These are phyloP conservation scores for Parauchenoglanis ngamensis DNA, from an alignment of 2,797 vertebrate genomes.

Conservation along the genomic window DNA sequence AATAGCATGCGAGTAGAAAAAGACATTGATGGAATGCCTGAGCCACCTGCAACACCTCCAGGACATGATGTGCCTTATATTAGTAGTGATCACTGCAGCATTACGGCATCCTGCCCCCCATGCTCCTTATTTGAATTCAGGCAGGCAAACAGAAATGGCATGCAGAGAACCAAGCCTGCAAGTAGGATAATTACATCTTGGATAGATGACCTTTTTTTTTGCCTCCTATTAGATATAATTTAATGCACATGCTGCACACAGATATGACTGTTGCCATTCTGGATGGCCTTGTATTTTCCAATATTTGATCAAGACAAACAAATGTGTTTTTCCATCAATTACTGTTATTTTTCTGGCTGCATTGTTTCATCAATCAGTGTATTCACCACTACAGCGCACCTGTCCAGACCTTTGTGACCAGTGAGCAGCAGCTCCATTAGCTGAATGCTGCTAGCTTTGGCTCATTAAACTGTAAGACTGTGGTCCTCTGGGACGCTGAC, in stretches of 20 bases:
- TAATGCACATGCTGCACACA: conserved; percentile 52
- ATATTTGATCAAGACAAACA: conserved; percentile 27
- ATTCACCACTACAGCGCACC: conserved; percentile 20
- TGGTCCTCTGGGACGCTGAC: conserved; percentile 74
- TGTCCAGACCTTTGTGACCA: conserved; percentile 41
- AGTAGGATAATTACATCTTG: conserved; percentile 71
- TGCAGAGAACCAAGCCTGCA: conserved; percentile 68
- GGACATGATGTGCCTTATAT: conserved; percentile 71
- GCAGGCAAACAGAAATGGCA: conserved; percentile 65
- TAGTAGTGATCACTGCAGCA: conserved; percentile 68
- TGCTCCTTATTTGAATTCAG: conserved; percentile 67
- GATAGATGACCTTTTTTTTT: conserved; percentile 66
- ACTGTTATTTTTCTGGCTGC: conserved; percentile 29
- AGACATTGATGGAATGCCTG: conserved; percentile 72
- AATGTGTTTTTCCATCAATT: conserved; percentile 44
- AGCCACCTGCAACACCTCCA: conserved; percentile 71
- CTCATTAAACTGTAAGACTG: conserved; percentile 62
- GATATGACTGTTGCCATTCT: conserved; percentile 19
- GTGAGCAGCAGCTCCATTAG: conserved; percentile 47
- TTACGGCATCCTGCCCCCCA: conserved; percentile 55
- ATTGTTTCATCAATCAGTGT: conserved; percentile 40
- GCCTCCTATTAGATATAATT: conserved; percentile 58
- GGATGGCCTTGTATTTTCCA: conserved; percentile 28
- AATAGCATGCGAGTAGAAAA: conserved; percentile 66
- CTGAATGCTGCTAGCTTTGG: conserved; percentile 61